Percentiles rank a stretch among this genome's conserved stretches.
These are phyloP conservation scores for Metalampra italica DNA, from an alignment of 2,888 invertebrate species.

Conservation along the genomic window DNA sequence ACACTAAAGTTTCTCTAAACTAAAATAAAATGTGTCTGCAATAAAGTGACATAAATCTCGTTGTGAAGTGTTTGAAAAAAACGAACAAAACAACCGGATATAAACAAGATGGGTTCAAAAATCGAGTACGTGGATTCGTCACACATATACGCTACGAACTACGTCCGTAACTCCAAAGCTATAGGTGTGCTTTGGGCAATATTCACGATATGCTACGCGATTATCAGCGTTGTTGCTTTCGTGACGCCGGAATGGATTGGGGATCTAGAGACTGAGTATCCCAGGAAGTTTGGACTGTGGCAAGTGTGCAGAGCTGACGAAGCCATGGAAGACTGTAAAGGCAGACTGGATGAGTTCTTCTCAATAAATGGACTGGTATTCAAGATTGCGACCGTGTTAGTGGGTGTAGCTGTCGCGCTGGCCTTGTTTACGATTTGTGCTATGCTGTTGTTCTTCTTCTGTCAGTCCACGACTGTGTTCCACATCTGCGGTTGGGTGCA, in stretches of 20 bases:
- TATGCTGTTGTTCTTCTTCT: constrained; percentile 95
- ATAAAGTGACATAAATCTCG: constrained; percentile 13
- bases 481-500: constrained; percentile 97
- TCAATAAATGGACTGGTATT: constrained; percentile 90
- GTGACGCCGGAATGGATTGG: constrained; percentile 97
- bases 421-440: constrained; percentile 92
- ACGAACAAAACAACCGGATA: constrained; percentile 36
- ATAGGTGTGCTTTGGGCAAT: constrained; percentile 98
- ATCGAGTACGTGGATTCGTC: constrained; percentile 95
- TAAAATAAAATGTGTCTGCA: constrained; percentile 35
- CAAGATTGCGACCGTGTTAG: constrained; percentile 92
- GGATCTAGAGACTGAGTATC: constrained; percentile 89
- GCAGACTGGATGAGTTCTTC: constrained; percentile 89
- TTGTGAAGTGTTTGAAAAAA: constrained; percentile 5
- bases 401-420: constrained; percentile 90
- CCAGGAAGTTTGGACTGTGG: constrained; percentile 96
- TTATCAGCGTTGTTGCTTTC: constrained; percentile 96
- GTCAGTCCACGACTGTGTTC: constrained; percentile 94
- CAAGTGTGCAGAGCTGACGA: constrained; percentile 90
- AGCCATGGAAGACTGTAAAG: constrained; percentile 89
- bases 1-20: constrained; percentile 19
- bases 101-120: constrained; percentile 88
- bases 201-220: constrained; percentile 97
- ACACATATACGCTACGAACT: constrained; percentile 93
- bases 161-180: constrained; percentile 94